Evolutionary conservation across 2,888 invertebrate species (phyloP).

Genomic region (Sinopyrophorus schimmeli): DNA sequence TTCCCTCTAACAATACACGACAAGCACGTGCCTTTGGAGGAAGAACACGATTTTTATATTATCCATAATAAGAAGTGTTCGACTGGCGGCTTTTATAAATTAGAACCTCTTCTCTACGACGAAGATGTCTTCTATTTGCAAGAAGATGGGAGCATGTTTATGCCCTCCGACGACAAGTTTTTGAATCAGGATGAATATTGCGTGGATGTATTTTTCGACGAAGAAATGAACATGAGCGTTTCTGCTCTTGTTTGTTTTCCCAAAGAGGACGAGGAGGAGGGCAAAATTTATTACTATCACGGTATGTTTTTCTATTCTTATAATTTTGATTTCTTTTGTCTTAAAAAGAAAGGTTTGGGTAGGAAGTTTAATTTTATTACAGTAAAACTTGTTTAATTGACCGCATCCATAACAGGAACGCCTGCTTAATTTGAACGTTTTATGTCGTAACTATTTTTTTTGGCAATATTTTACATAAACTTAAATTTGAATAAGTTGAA

Average conservation of each 20-base stretch:
- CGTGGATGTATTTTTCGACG: constrained; percentile 26
- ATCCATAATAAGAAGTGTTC: constrained; percentile 6
- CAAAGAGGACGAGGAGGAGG: not conserved
- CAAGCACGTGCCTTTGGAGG: not conserved
- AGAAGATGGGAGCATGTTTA: constrained; percentile 7
- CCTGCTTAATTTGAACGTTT: too few species aligned
- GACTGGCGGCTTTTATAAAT: not conserved
- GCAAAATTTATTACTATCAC: too few species aligned
- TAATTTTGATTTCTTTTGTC: too few species aligned
- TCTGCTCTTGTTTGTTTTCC: constrained; percentile 11
- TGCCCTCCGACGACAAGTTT: not conserved
- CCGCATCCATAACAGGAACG: too few species aligned
- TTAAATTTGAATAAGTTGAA: too few species aligned
- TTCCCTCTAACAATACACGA: constrained; percentile 1
- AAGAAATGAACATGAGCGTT: not conserved
- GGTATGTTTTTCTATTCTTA: too few species aligned
- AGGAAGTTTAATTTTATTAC: too few species aligned
- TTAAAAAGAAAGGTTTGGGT: too few species aligned
- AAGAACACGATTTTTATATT: constrained; percentile 10
- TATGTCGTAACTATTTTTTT: too few species aligned
- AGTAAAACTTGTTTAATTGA: too few species aligned
- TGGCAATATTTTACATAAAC: too few species aligned
- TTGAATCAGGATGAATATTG: constrained; percentile 25
- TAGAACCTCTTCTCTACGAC: not conserved
- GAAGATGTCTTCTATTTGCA: constrained; percentile 18